Evolutionary conservation across 2,888 invertebrate genomes (phyloP).

Genomic region (Drosophila maculinotata): DNA sequence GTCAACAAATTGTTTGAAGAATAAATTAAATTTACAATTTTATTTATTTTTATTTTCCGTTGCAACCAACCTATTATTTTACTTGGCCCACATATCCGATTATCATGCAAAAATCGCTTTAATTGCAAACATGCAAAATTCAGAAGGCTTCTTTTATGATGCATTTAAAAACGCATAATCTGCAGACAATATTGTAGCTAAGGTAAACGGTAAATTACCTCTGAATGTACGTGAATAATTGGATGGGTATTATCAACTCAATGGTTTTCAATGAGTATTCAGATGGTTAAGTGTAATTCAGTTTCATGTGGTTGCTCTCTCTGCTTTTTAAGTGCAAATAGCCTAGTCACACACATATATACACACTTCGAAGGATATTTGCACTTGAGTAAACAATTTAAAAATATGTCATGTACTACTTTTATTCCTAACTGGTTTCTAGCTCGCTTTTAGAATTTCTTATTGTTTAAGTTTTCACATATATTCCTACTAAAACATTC

Average conservation of each 20-base stretch:
- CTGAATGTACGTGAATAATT: too few relatives aligned
- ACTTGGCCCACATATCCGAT: slow-evolving; percentile 4
- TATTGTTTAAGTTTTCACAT: too few relatives aligned
- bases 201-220: slow-evolving; percentile 13
- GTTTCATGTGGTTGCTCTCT: slow-evolving; percentile 26
- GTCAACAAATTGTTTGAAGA: not conserved
- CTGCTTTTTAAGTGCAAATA: slow-evolving; percentile 30
- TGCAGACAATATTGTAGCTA: too few relatives aligned
- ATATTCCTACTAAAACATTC: too few relatives aligned
- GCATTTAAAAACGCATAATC: too few relatives aligned
- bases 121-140: slow-evolving; percentile 10
- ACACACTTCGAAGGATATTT: slow-evolving; percentile 30
- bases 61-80: not conserved
- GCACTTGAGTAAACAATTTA: slow-evolving; percentile 56
- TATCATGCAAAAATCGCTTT: slow-evolving; percentile 5
- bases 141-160: too few relatives aligned
- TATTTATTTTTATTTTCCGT: not conserved
- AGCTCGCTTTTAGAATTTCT: too few relatives aligned
- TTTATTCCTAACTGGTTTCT: slow-evolving; percentile 2
- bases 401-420: slow-evolving; percentile 32
- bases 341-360: slow-evolving; percentile 32
- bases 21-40: not conserved
- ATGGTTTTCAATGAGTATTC: slow-evolving; percentile 46
- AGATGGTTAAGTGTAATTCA: slow-evolving; percentile 47
- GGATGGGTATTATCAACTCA: too few relatives aligned